Base-by-base conservation (phyloP, 1,140 invertebrate species). In the Trichomalopsis sarcophagae region DNA sequence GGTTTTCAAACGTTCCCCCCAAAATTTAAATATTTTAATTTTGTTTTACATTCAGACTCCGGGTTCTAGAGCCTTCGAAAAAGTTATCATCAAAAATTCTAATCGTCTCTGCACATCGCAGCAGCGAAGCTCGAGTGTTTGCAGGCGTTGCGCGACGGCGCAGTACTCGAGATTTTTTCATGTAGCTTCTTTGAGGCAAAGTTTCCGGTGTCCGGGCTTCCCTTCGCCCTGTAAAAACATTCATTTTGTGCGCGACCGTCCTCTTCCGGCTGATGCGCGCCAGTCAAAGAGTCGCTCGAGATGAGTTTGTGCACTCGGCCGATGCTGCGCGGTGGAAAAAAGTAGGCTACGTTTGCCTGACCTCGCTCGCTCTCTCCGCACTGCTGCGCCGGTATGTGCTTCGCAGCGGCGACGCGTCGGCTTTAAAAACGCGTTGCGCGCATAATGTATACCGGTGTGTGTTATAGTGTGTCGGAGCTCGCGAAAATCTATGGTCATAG, bases 261-360 rank as follows among this genome's bases (percentile, higher is more conserved):
- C 55, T 62, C 55, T 62, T 62, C 55, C 55, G 55, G 55, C 21
- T 62, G 55, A n/a, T 62, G 21, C 55, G 21, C 55, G 5, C 55
- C 21, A 27, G 36, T 75, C 33, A 75, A 75, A 75, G 36, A 40
- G 73, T 23, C 21, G 23, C 40, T 47, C 14, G 36, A 76, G 73
- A 83, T 83, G 74, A 76, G 73, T n/a, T 83, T 76, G 71, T 40
- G 4, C 27, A 27, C 55, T 33, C 73, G 17, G 17, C 21, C n/a
- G 55, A 62, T 62, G 55, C 36, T 21, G 47, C 33, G 40, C 40
- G 27, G 14, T 27, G 44, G 27, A 69, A 68, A 84, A 84, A 78
- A 77, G 36, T 77, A 84, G 55, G 40, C 55, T 69, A 78, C 62
- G 40, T 78, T 84, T 69, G 36, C 50, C 73, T 76, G 47, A 82